Evolutionary conservation across 2,797 vertebrate species (phyloP).

Genomic region (Sternotherus odoratus): DNA sequence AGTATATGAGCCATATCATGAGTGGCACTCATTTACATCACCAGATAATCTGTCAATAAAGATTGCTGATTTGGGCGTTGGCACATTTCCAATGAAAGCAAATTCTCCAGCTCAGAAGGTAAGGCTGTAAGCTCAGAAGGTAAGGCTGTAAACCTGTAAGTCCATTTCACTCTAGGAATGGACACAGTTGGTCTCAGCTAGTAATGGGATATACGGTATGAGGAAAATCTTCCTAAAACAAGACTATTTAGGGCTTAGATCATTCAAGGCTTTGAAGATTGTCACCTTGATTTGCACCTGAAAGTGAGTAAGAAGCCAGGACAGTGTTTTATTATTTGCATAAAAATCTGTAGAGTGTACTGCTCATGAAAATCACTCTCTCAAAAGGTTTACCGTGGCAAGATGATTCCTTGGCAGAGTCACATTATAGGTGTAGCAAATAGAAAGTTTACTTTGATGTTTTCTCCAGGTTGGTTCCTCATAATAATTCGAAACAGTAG

Average conservation of each 20-base stretch:
- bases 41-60: not conserved
- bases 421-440: slow-evolving; percentile 34
- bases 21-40: not conserved
- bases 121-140: not conserved
- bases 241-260: not conserved
- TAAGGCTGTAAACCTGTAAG: no score
- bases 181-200: not conserved
- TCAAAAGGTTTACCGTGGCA: not conserved
- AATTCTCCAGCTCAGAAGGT: not conserved
- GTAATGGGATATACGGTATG: not conserved
- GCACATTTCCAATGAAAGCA: not conserved
- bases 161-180: not conserved
- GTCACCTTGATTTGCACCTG: not conserved
- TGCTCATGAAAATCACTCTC: not conserved
- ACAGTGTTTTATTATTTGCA: not conserved
- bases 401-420: not conserved
- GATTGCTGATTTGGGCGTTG: not conserved
- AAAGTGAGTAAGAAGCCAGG: not conserved
- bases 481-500: slow-evolving; percentile 71
- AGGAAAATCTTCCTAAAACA: not conserved
- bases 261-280: not conserved
- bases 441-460: slow-evolving; percentile 63
- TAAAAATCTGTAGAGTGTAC: not conserved
- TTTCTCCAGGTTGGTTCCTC: slow-evolving; percentile 57
- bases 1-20: not conserved